phyloP scores from a whole-genome alignment of 2,113 vertebrate genomes.

The Erpornis zantholeuca region DNA sequence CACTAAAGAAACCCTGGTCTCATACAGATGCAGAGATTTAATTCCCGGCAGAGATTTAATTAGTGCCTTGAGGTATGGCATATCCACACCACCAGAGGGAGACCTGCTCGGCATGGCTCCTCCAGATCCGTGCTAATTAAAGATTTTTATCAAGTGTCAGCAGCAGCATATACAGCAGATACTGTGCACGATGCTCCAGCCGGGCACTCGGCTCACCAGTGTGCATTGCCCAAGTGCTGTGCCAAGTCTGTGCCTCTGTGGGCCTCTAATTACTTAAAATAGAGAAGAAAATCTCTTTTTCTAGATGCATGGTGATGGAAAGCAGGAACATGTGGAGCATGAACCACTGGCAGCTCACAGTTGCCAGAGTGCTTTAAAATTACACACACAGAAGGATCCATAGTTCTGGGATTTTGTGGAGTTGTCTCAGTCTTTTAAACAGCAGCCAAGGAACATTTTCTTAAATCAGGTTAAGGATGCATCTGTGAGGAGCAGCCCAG shows the following conservation, averaged over 20 bases:
- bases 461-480: neutral
- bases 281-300: neutral
- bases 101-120: neutral
- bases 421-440: neutral
- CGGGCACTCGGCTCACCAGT: neutral
- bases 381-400: neutral
- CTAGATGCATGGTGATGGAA: neutral
- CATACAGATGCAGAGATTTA: accelerated
- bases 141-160: accelerated
- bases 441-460: neutral
- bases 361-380: neutral
- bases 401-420: neutral
- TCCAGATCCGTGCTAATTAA: accelerated
- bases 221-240: accelerated
- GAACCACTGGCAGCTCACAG: neutral
- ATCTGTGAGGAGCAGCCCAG: neutral
- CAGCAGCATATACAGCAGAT: accelerated
- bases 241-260: neutral
- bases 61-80: accelerated
- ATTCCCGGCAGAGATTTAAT: neutral
- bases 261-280: neutral
- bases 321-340: accelerated
- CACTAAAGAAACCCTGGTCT: neutral
- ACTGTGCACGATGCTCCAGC: accelerated
- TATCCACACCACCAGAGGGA: neutral